Evolutionary conservation across 2,888 invertebrate species (phyloP), one percentile per base, ranked within the genome.

Genomic region (Agrilus mali): DNA sequence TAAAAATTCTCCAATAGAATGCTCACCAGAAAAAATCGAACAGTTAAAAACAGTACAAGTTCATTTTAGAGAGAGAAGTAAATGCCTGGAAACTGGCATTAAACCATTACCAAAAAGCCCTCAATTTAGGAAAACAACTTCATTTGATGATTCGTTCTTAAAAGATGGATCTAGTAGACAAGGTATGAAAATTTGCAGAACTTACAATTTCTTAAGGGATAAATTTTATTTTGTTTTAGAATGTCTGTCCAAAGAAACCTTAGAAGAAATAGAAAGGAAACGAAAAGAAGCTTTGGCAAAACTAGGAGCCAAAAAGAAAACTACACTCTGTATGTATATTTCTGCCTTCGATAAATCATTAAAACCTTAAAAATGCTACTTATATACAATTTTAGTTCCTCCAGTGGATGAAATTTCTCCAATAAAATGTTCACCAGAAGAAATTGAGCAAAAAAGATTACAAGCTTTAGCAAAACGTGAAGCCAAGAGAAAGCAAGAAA

Each of bases 201-300:
- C 8, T 22, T 22, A 27, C 2, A 27, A 27, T 2, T 2, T 27
- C 4, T 20, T 20, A 5, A 20, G 7, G 5, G 6, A 20, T 20
- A 20, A 20, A 3, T 1, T 20, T 20, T 20, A 6, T 3, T 20
- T 20, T 27, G 27, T 10, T 27, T 10, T 10, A 27, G 27, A 27
- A 27, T 27, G 10, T 10, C 35, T 35, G 1, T 35, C 32, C 50
- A 64, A 64, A 56, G 75, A 73, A 53, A 73, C 74, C 16, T 71
- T 72, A 33, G 72, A 75, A 48, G 77, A 79, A 64, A 80, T 80
- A 40, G 75, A 77, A 57, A 71, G 65, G 54, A 80, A 80, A 53
- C 71, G 75, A 47, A 61, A 70, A 47, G 70, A 73, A 53, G 80
- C 80, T 2, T 66, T 73, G 58, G 76, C 75, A 54, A 77, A 69